Percentiles rank a stretch among this genome's conserved stretches.
Evolutionary conservation across 2,888 invertebrate species (phyloP).

Genomic region (Ennomos erosarius): DNA sequence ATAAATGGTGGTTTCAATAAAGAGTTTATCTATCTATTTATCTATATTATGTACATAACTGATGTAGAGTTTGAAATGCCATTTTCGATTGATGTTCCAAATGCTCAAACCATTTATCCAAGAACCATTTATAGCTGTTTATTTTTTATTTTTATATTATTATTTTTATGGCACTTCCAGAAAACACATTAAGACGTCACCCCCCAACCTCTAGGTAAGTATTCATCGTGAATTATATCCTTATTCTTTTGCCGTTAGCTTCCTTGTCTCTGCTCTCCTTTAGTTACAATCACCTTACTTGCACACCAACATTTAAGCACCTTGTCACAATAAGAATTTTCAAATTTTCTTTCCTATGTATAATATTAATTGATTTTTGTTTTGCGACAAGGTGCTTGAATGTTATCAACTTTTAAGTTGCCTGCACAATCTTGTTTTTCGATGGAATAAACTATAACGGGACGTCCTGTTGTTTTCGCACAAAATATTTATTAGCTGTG

Average conservation of each 20-base stretch:
- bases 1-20: too few relatives aligned
- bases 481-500: constrained; percentile 39
- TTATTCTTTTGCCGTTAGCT: constrained; percentile 54
- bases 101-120: too few relatives aligned
- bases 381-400: constrained; percentile 10
- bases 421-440: constrained; percentile 45
- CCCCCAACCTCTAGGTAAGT: constrained; percentile 43
- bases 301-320: not conserved
- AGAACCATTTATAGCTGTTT: too few relatives aligned
- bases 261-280: constrained; percentile 35
- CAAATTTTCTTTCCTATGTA: not conserved
- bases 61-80: too few relatives aligned
- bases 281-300: constrained; percentile 21
- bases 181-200: constrained; percentile 14
- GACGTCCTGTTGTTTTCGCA: constrained; percentile 36
- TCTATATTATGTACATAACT: too few relatives aligned
- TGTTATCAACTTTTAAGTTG: constrained; percentile 12
- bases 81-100: too few relatives aligned
- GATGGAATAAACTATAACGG: constrained; percentile 32
- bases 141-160: too few relatives aligned
- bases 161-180: constrained; percentile 20
- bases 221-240: constrained; percentile 51
- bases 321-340: constrained; percentile 10
- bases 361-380: not conserved
- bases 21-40: too few relatives aligned